Base-by-base conservation (phyloP, 2,888 invertebrate species). In the Caenorhabditis parvicauda region DNA sequence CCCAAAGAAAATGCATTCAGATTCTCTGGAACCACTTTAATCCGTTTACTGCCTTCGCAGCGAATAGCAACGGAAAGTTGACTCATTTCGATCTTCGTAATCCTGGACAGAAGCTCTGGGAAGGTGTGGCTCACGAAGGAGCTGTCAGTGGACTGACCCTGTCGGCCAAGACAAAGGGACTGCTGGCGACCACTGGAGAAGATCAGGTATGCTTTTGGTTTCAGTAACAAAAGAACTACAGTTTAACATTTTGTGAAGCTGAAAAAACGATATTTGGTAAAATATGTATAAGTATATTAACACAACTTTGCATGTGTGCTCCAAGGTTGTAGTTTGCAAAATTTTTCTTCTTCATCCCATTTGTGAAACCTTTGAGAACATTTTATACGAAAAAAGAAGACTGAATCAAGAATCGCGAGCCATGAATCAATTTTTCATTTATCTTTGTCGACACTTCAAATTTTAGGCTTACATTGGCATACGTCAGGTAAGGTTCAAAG, bases 1-100 rank as follows among this genome's bases (percentile, higher is more conserved):
- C n/a, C n/a, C n/a, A n/a, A n/a, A n/a, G n/a, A n/a, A n/a, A n/a
- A n/a, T n/a, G n/a, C 28, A 21, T 35, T 12, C 35, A 60, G 55
- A 53, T 75, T 19, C 75, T 87, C 1, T 96, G 95, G 95, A 89
- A 92, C 84, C 86, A 86, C 38, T 86, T 87, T 64, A 87, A 90
- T 78, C 88, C 89, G 0, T 88, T 88, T 83, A 87, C 88, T 74
- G 92, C 90, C 79, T 87, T 90, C 67, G 89, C 88, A 1, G 59
- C 72, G 17, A n/a, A n/a, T n/a, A n/a, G n/a, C n/a, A n/a, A n/a
- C n/a, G n/a, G n/a, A n/a, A n/a, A n/a, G n/a, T n/a, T n/a, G n/a
- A n/a, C n/a, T n/a, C 66, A 76, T 54, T 46, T 77, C 47, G 77
- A 77, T 50, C 66, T 69, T 59, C 59, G 77, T 25, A 67, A 74